Conservation (phyloP, 2,888 invertebrate genomes). For the Ennomos quercinarius region DNA sequence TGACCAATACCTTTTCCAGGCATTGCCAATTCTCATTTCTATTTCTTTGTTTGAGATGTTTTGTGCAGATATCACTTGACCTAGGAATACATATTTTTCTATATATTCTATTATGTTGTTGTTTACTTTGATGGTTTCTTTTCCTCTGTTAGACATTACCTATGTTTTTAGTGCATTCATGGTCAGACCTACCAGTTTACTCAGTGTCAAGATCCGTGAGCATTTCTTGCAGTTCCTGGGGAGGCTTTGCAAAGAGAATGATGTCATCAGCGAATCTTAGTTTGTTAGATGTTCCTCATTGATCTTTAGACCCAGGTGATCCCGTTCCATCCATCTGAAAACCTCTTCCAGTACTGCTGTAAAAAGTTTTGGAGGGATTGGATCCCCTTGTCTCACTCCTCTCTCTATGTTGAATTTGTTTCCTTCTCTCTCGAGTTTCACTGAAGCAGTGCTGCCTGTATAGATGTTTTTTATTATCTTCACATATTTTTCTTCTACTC, state of each 20-base stretch:
- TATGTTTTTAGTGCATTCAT: constrained; percentile 34
- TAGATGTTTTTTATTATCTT: constrained; percentile 39
- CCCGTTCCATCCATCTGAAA: not conserved
- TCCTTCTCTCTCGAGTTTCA: constrained; percentile 36
- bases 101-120: too few relatives aligned
- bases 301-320: too few relatives aligned
- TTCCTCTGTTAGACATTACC: constrained; percentile 17
- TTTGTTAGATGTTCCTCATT: too few relatives aligned
- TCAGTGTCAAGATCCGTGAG: too few relatives aligned
- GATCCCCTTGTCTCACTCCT: constrained; percentile 38
- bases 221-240: too few relatives aligned
- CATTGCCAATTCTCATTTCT: constrained; percentile 29
- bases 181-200: constrained; percentile 15
- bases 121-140: too few relatives aligned
- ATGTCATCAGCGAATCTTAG: too few relatives aligned
- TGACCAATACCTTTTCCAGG: constrained; percentile 32
- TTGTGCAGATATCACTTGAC: constrained; percentile 31
- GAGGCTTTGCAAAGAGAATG: too few relatives aligned
- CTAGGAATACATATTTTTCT: too few relatives aligned
- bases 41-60: constrained; percentile 35
- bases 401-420: constrained; percentile 31
- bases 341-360: constrained; percentile 20
- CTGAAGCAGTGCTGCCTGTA: constrained; percentile 30
- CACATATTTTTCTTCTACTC: constrained; percentile 37
- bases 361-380: constrained; percentile 35